phyloP scores from a whole-genome alignment of 1,140 invertebrate genomes.

The Calliopsis andreniformis region DNA sequence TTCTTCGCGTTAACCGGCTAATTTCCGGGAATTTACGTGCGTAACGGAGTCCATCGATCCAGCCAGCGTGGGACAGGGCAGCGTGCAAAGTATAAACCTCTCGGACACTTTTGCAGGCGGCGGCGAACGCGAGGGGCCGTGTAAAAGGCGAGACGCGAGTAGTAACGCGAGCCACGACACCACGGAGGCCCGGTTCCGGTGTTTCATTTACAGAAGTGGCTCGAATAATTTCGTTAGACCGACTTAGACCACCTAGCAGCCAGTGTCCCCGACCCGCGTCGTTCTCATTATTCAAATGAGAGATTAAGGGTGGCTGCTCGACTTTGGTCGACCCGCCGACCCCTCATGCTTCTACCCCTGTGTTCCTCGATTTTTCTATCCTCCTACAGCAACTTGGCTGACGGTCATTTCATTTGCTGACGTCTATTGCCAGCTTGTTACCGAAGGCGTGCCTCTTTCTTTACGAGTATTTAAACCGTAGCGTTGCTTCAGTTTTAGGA shows the following conservation, averaged over 20 bases:
- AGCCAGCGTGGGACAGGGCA: too few relatives aligned
- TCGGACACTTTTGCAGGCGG: neutral
- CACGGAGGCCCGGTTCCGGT: neutral
- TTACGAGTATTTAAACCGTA: slow-evolving; percentile 30
- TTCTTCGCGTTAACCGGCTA: neutral
- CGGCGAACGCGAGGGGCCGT: neutral
- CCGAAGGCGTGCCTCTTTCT: slow-evolving; percentile 11
- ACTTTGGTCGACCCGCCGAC: slow-evolving; percentile 38
- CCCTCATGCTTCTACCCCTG: neutral
- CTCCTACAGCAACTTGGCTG: neutral
- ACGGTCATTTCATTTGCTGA: slow-evolving; percentile 30
- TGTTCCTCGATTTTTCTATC: neutral
- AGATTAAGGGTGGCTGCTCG: slow-evolving; percentile 60
- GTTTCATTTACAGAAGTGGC: slow-evolving; percentile 48
- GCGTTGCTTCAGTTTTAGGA: slow-evolving; percentile 14
- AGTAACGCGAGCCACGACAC: slow-evolving; percentile 22
- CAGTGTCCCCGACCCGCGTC: slow-evolving; percentile 39
- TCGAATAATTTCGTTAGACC: slow-evolving; percentile 48
- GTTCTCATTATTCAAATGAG: slow-evolving; percentile 66
- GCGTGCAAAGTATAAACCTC: neutral
- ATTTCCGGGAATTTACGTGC: slow-evolving; percentile 4
- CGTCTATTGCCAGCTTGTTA: slow-evolving; percentile 22
- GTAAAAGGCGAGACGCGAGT: slow-evolving; percentile 42
- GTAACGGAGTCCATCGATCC: neutral
- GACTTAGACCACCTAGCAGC: slow-evolving; percentile 1